These are phyloP conservation scores for Drosophila orena DNA, from an alignment of 1,140 invertebrate species.

Conservation along the genomic window DNA sequence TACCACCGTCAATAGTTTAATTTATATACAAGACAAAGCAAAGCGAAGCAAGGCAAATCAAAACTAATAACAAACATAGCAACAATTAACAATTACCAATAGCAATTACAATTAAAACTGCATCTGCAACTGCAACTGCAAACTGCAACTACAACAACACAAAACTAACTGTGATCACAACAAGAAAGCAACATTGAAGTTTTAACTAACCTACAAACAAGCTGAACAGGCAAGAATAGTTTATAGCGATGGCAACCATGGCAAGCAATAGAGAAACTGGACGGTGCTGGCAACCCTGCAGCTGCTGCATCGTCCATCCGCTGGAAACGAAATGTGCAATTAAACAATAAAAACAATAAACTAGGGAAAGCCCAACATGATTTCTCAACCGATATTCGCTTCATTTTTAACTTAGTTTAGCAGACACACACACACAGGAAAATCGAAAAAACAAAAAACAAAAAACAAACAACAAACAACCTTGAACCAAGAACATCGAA, in stretches of 20 bases:
- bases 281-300: constrained; percentile 38
- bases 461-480: constrained; percentile 24
- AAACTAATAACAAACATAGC: constrained; percentile 44
- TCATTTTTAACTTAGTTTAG: constrained; percentile 17
- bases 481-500: constrained; percentile 84
- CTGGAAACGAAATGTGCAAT: constrained; percentile 65
- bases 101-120: constrained; percentile 59
- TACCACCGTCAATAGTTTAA: constrained; percentile 82
- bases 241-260: constrained; percentile 68
- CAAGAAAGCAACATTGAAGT: constrained; percentile 59
- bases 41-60: constrained; percentile 19
- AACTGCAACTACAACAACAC: constrained; percentile 77
- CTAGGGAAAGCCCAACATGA: constrained; percentile 22
- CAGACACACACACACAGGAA: neutral
- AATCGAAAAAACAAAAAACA: neutral
- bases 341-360: constrained; percentile 51
- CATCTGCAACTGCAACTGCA: constrained; percentile 66
- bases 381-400: constrained; percentile 34
- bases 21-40: constrained; percentile 39
- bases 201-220: constrained; percentile 53
- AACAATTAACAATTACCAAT: constrained; percentile 53
- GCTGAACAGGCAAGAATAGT: constrained; percentile 41
- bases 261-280: constrained; percentile 29
- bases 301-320: constrained; percentile 7
- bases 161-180: constrained; percentile 82